Evolutionary conservation across 2,888 invertebrate genomes (phyloP), one percentile per base, ranked within the genome.

Genomic region (Gasteruption jaculator): DNA sequence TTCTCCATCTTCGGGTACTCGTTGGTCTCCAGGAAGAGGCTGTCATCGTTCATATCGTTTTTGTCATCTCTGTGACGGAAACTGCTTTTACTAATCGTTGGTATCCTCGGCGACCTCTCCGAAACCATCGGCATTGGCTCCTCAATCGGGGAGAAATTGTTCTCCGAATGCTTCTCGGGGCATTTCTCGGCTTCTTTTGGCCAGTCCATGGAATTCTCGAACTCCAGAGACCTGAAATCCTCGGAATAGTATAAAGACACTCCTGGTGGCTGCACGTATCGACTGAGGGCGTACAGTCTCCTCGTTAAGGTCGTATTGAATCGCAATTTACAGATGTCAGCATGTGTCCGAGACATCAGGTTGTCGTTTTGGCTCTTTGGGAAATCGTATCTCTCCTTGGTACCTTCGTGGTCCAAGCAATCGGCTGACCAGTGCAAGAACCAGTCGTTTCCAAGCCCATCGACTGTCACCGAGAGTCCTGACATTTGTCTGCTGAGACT

Each of bases 391-490:
- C 73, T 73, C 44, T 76, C 74, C 46, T 73, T 75, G 10, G 71
- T 72, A 32, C 71, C 71, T 43, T 69, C 76, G 29, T 67, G 57
- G 22, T 61, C 56, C 10, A 65, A 63, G 56, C 85, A 85, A 56
- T 86, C 82, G 1, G 82, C 78, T 21, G 82, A 80, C 88, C 88
- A 90, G 62, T 83, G 85, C 1, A 89, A 65, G 60, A 85, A 88
- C 63, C 86, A 77, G 63, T 90, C 89, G 53, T 85, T 84, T 1
- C 87, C 87, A 49, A 74, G 74, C 6, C 75, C 76, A 50, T 79
- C 76, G 45, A 79, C 74, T 11, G 77, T 76, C 30, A 83, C 56
- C 1, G 79, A 74, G 18, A 82, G 62, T 8, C 78, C 79, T 14
- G 77, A 78, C 61, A 77, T 75, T 64, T 80, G 82, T 1, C 79